These are phyloP conservation scores for Ooceraea biroi DNA, from an alignment of 1,140 invertebrate species.

Conservation along the genomic window DNA sequence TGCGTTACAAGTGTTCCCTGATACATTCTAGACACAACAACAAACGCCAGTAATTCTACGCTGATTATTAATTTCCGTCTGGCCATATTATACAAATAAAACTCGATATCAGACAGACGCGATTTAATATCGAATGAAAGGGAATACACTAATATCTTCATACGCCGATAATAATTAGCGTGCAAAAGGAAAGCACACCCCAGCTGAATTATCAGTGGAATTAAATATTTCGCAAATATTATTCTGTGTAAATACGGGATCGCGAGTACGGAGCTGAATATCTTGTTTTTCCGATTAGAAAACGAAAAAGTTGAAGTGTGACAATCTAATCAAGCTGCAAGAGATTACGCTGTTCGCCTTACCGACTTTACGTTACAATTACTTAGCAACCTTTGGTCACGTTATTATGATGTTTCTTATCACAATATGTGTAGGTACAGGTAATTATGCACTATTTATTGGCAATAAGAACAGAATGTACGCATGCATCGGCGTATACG, in stretches of 20 bases:
- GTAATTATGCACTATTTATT: constrained; percentile 35
- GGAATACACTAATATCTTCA: not conserved
- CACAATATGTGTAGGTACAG: not conserved
- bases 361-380: not conserved
- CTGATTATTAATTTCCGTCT: not conserved
- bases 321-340: constrained; percentile 47
- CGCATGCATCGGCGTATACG: not conserved
- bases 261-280: not conserved
- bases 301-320: not conserved
- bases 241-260: not conserved
- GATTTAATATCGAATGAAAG: not conserved
- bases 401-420: constrained; percentile 21
- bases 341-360: constrained; percentile 8
- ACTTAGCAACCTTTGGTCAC: not conserved
- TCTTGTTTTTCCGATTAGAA: not conserved
- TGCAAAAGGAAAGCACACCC: not conserved
- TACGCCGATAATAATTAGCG: not conserved
- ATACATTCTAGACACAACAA: not conserved
- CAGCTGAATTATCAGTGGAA: not conserved
- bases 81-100: not conserved
- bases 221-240: not conserved
- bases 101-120: not conserved
- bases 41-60: not conserved
- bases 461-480: not conserved
- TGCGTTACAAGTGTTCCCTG: too few species aligned